Evolutionary conservation across 92 coral and sea anemone species (phyloP).

Genomic region (Bergia sp.): DNA sequence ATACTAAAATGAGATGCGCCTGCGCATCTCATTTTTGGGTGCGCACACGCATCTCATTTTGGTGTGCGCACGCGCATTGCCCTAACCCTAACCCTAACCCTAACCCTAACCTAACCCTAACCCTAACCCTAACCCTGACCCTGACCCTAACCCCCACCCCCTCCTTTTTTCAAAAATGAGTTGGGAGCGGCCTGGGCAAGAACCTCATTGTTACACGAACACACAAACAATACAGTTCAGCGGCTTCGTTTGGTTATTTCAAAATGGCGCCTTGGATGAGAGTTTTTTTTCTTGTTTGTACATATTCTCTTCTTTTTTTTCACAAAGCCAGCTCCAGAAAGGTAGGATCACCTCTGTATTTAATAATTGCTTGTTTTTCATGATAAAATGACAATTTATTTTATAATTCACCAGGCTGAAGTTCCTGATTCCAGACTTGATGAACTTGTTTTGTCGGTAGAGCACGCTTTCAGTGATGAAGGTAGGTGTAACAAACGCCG

Average conservation of each 20-base stretch:
- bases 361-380: background rate
- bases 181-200: no score
- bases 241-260: background rate
- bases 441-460: constrained; percentile 10
- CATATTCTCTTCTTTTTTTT: constrained; percentile 18
- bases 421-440: constrained; percentile 27
- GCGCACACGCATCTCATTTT: no score
- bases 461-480: constrained; percentile 29
- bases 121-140: no score
- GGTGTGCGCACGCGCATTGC: no score
- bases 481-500: background rate
- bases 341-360: background rate
- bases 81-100: no score
- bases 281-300: background rate
- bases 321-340: constrained; percentile 21
- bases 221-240: no score
- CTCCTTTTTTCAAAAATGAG: no score
- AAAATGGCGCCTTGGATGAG: constrained; percentile 3
- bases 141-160: no score
- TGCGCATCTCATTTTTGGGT: no score
- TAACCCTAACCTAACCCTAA: no score
- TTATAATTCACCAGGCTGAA: background rate
- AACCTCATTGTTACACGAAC: no score
- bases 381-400: background rate
- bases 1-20: no score